Percentiles rank a stretch among this genome's conserved stretches.
Conservation (phyloP, 2,113 vertebrate species). For the Rynchops niger region DNA sequence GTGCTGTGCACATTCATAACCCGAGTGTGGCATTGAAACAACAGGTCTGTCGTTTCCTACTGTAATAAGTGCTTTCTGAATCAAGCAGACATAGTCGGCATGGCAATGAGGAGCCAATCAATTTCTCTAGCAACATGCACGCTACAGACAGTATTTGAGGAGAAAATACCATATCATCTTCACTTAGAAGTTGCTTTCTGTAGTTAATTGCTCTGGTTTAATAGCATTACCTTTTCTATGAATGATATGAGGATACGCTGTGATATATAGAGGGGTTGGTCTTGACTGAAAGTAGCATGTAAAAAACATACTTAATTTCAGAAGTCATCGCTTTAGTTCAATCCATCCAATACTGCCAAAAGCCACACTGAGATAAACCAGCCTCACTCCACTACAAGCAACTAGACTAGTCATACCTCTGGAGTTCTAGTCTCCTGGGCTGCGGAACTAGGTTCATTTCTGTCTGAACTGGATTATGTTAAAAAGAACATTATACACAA, state of each 20-base stretch:
- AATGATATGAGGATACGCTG: background rate
- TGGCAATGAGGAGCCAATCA: background rate
- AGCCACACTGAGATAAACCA: background rate
- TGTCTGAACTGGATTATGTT: background rate
- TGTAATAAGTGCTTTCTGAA: background rate
- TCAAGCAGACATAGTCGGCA: background rate
- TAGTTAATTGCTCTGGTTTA: background rate
- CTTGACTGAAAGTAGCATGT: background rate
- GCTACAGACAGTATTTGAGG: background rate
- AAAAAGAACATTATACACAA: background rate
- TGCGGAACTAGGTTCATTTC: background rate
- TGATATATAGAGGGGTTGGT: background rate
- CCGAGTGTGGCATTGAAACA: background rate
- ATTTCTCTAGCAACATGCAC: background rate
- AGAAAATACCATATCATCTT: background rate
- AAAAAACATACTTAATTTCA: background rate
- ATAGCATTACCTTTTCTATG: background rate
- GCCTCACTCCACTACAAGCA: background rate
- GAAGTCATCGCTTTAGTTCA: background rate
- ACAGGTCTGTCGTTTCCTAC: background rate
- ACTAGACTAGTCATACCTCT: background rate
- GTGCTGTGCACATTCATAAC: background rate
- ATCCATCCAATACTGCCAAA: background rate
- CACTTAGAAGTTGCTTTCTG: background rate
- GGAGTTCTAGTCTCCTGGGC: background rate